Evolutionary conservation across 2,797 vertebrate species (phyloP), one percentile per base, ranked within the genome.

Genomic region (Syngnathus acus): DNA sequence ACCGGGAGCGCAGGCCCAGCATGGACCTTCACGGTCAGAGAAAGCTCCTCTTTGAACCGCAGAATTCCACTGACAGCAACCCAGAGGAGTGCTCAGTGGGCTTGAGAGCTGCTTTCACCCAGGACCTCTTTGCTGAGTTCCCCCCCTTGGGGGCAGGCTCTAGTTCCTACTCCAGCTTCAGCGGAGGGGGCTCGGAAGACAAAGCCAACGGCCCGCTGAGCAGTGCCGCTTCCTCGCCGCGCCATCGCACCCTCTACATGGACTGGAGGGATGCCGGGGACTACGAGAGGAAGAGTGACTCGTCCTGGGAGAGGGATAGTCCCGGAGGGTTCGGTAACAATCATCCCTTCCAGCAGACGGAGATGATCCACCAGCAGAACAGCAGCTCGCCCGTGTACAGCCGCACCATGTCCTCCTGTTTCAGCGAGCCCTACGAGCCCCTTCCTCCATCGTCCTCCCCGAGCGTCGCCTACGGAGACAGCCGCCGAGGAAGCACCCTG

Each of bases 151-250:
- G 93, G 0, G 94, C 92, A 0, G 94, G 93, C 3, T 97, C 95
- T 75, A 98, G 95, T 87, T 95, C 95, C 65, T 99, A 98, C 78
- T 98, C 95, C 59, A 99, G 96, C 87, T 97, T 98, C 87, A 99
- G 95, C 0, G 94, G 90, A 40, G 94, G 88, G 39, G 94, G 93
- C 0, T 97, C 95, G 0, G 95, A 97, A 76, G 96, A 98, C 83
- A 96, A 98, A 89, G 94, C 84, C 60, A 86, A 88, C 0, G 89
- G 91, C 0, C 91, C 91, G 6, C 94, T 93, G 62, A 93, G 95
- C 84, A 92, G 94, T 74, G 92, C 92, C 0, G 90, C 95, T n/a
- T 94, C 95, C 5, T 95, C 95, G 19, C 94, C 95, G 0, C 96
- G 85, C 82, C 95, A 93, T 81, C 92, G 90, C 32, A 94, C 95